Conservation (phyloP, 2,888 invertebrate species). For the Scelioninae gen. 2 region DNA sequence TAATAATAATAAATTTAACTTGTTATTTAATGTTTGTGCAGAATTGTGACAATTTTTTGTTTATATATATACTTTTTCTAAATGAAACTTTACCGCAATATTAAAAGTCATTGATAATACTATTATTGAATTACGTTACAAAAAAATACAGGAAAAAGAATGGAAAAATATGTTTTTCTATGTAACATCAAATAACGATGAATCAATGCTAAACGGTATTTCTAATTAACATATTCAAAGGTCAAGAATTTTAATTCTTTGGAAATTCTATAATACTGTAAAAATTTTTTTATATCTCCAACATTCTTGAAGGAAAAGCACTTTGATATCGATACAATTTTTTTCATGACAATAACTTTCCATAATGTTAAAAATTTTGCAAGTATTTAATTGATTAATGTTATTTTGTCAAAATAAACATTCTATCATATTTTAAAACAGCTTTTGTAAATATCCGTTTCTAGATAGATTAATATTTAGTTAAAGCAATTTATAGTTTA, state of each 20-base stretch:
- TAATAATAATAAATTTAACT: neutral
- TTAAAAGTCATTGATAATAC: constrained; percentile 11
- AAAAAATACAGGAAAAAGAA: constrained; percentile 2
- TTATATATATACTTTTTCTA: too few species aligned
- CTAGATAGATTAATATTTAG: too few species aligned
- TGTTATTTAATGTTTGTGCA: too few species aligned
- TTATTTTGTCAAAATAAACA: too few species aligned
- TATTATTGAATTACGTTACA: neutral
- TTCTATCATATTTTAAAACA: too few species aligned
- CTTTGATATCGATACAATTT: neutral
- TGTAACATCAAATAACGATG: constrained; percentile 12
- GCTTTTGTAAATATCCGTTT: too few species aligned
- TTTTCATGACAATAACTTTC: neutral
- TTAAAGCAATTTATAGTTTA: too few species aligned
- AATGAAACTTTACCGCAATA: too few species aligned
- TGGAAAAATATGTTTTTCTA: constrained; percentile 15
- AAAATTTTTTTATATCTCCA: constrained; percentile 5
- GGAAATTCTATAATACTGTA: neutral
- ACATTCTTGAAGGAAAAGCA: neutral
- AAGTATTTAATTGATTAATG: too few species aligned
- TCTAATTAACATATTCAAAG: constrained; percentile 37
- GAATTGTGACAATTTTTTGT: neutral
- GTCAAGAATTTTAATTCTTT: constrained; percentile 20
- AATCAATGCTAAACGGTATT: constrained; percentile 27
- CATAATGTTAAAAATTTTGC: too few species aligned